Evolutionary conservation across 2,888 invertebrate species (phyloP), one percentile per base, ranked within the genome.

Genomic region (Euzophera pinguis): DNA sequence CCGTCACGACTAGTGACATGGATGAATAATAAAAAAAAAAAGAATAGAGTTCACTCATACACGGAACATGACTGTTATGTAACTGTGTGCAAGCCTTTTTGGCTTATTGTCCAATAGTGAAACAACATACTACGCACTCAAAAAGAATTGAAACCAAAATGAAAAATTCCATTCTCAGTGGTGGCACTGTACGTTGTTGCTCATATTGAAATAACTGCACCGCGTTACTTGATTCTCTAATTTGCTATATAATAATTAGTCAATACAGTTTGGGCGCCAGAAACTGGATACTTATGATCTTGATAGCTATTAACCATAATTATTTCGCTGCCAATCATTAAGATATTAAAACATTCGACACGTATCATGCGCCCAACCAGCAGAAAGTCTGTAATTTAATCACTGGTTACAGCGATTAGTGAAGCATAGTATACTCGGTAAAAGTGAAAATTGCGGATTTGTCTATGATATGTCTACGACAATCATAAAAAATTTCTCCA

Each of bases 381-480:
- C 75, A 73, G 83, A 84, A 83, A 83, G 83, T 75, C 61, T 54
- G 75, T 75, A 80, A 78, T 78, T 77, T 70, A 73, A 82, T 78
- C 75, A 72, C 69, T 64, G 65, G 70, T 73, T 78, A 78, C 61
- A 69, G 57, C 69, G 82, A 78, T 81, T 81, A 81, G 65, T 75
- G 78, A 81, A 78, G 81, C 84, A 75, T 73, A 67, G 60, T 69
- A 53, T 55, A 53, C 74, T 69, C 59, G 63, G 81, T 71, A 84
- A 86, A 84, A 85, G 85, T 82, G 83, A 84, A 82, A 73, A 73
- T 71, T 70, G 61, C 62, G 64, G 66, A 61, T 75, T 73, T 74
- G 69, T 70, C 63, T 64, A 59, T n/a, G n/a, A n/a, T n/a, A n/a
- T 73, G 69, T 70, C 64, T 64, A 58, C 61, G 61, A 64, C 61